These are phyloP conservation scores for Acrocephalus arundinaceus DNA, from an alignment of 2,113 vertebrate species.

Conservation along the genomic window DNA sequence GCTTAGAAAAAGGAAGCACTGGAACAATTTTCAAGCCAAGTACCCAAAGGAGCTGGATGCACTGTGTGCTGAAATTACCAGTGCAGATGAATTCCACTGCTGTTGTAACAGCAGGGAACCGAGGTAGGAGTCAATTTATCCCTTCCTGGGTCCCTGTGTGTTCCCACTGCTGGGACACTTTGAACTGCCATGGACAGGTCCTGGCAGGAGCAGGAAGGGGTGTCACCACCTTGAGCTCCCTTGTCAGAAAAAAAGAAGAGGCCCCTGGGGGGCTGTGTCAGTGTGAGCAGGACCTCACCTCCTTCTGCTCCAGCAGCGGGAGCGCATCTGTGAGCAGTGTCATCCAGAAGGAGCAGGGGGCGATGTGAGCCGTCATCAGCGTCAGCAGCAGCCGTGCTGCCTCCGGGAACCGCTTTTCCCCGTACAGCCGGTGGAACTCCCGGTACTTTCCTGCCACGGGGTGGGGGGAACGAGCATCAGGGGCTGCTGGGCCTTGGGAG, in stretches of 20 bases:
- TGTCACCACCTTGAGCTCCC: background rate
- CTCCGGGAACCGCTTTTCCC: constrained; percentile 83
- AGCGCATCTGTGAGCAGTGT: constrained; percentile 91
- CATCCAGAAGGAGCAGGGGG: constrained; percentile 94
- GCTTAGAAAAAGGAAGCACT: background rate
- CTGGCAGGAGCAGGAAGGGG: background rate
- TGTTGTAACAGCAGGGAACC: background rate
- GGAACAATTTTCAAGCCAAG: background rate
- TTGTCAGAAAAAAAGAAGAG: no score
- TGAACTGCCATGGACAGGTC: background rate
- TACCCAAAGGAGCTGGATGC: background rate
- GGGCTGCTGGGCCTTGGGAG: background rate
- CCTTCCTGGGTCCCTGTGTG: background rate
- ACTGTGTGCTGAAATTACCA: fast-evolving
- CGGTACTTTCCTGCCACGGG: constrained; percentile 84
- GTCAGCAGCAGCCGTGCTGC: constrained; percentile 89
- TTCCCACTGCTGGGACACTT: background rate
- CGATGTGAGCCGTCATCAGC: constrained; percentile 94
- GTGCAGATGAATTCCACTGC: background rate
- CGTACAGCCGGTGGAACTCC: constrained; percentile 93
- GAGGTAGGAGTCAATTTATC: background rate
- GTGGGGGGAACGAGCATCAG: background rate
- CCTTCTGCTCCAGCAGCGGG: constrained; percentile 92
- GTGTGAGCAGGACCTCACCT: constrained; percentile 72
- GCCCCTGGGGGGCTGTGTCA: fast-evolving